Conservation (phyloP, 2,888 invertebrate species). For the Xanthorhoe designata region DNA sequence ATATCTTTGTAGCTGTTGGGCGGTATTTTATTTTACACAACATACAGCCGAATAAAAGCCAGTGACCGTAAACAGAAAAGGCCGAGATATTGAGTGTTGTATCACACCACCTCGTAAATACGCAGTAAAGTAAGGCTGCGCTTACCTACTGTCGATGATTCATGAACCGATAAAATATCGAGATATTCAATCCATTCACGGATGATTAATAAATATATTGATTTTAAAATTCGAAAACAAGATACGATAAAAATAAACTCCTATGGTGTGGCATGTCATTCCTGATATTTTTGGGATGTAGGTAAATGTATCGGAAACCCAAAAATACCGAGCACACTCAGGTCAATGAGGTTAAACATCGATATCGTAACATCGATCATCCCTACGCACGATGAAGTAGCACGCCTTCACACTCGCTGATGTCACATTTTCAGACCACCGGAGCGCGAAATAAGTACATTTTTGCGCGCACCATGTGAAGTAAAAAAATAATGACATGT, state of each 20-base stretch:
- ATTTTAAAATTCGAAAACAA: not conserved
- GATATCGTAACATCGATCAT: conserved; percentile 39
- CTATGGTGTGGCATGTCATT: not conserved
- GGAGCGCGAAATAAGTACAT: conserved; percentile 86
- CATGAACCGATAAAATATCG: conserved; percentile 27
- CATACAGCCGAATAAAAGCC: conserved; percentile 67
- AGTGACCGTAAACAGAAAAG: conserved; percentile 76
- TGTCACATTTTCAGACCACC: conserved; percentile 84
- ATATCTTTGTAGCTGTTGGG: conserved; percentile 1
- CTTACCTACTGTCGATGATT: conserved; percentile 29
- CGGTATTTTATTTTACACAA: conserved; percentile 55
- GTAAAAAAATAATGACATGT: conserved; percentile 83
- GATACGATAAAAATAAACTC: not conserved
- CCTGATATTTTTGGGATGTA: conserved; percentile 7
- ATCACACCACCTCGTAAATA: conserved; percentile 50
- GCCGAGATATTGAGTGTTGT: conserved; percentile 74
- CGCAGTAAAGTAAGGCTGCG: conserved; percentile 39
- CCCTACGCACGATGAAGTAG: conserved; percentile 43
- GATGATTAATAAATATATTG: not conserved
- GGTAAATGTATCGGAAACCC: conserved; percentile 26
- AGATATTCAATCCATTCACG: not conserved
- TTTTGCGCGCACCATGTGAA: conserved; percentile 80
- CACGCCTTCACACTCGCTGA: conserved; percentile 77
- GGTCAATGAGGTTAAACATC: conserved; percentile 40
- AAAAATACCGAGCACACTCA: conserved; percentile 24